phyloP scores from a whole-genome alignment of 30 jellyfish, hydroid and myxozoan species.

The Hydractinia echinata region DNA sequence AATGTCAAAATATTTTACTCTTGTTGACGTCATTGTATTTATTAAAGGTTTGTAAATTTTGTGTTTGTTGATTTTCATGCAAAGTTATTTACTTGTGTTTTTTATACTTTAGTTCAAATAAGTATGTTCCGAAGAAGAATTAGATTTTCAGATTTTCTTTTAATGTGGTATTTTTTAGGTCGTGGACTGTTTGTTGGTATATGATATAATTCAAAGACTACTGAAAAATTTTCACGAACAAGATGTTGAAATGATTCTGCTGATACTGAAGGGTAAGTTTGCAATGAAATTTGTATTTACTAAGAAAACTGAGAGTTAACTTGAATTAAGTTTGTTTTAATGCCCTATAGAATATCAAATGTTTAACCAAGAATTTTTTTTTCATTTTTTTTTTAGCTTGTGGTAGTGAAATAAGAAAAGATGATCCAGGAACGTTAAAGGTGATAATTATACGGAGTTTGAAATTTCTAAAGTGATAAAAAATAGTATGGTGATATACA shows the following conservation, averaged over 20 bases:
- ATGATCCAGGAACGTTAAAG: constrained; percentile 78
- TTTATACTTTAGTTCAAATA: background rate
- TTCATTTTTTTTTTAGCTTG: constrained; percentile 38
- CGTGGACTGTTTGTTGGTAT: constrained; percentile 56
- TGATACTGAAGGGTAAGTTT: constrained; percentile 59
- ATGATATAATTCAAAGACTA: constrained; percentile 56
- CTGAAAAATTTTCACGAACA: constrained; percentile 59
- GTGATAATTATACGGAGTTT: constrained; percentile 8
- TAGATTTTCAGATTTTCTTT: background rate
- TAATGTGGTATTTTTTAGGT: constrained; percentile 36
- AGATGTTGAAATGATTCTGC: constrained; percentile 81
- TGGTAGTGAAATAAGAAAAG: constrained; percentile 78
- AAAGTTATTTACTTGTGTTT: background rate
- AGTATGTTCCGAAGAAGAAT: constrained; percentile 2
- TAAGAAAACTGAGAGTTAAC: background rate
- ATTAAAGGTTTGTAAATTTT: constrained; percentile 47
- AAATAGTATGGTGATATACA: no score
- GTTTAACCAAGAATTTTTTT: background rate
- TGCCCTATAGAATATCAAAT: background rate
- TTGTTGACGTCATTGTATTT: constrained; percentile 58
- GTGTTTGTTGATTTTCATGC: background rate
- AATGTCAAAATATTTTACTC: constrained; percentile 63
- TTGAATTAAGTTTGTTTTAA: background rate
- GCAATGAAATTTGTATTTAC: background rate
- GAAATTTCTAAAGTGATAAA: no score